A percentile compares a stretch with the other conserved stretches of the same genome.
phyloP scores from a whole-genome alignment of 2,113 vertebrate genomes.

The Rhinolophus sinicus region DNA sequence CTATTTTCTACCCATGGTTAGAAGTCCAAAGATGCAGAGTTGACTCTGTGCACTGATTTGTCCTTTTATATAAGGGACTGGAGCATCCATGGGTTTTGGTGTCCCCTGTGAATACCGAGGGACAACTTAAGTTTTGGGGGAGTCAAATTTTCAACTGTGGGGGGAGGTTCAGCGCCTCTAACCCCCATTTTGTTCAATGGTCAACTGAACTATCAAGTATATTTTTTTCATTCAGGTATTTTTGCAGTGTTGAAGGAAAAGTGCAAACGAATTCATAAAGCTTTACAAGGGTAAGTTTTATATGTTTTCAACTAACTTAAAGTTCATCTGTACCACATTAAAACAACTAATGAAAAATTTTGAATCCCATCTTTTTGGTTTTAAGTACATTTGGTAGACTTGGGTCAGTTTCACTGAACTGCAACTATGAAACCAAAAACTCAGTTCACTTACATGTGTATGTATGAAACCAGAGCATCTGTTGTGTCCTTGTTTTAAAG shows the following conservation, averaged over 20 bases:
- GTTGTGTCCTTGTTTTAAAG: not conserved
- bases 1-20: not conserved
- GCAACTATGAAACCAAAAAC: not conserved
- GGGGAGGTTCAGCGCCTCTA: not conserved
- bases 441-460: not conserved
- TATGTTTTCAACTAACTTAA: not conserved
- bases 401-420: not conserved
- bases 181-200: not conserved
- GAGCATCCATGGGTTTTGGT: not conserved
- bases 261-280: slow-evolving; percentile 89
- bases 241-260: slow-evolving; percentile 91
- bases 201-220: not conserved
- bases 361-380: not conserved
- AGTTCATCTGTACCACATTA: not conserved
- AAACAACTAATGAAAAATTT: not conserved
- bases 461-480: not conserved
- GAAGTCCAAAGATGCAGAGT: not conserved
- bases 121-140: not conserved
- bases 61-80: not conserved
- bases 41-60: not conserved
- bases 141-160: not conserved
- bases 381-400: not conserved
- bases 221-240: slow-evolving; percentile 86
- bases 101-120: not conserved
- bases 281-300: slow-evolving; percentile 91